These are phyloP conservation scores for Eulacestoma nigropectus DNA, from an alignment of 2,113 vertebrate species.

Conservation along the genomic window DNA sequence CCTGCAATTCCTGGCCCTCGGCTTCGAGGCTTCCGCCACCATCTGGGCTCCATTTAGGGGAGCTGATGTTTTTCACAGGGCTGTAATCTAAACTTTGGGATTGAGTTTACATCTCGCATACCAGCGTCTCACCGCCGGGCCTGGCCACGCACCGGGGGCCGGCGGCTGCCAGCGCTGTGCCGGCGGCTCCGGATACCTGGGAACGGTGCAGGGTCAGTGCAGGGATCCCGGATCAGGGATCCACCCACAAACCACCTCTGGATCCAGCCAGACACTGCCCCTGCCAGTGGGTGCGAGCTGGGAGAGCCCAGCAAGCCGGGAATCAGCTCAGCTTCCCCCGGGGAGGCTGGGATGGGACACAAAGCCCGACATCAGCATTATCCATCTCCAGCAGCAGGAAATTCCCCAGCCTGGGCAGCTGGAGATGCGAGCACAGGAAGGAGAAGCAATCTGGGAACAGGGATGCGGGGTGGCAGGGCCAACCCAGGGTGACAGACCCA, in stretches of 20 bases:
- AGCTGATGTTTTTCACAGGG: constrained; percentile 63
- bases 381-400: neutral
- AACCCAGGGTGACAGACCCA: neutral
- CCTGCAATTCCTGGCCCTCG: neutral
- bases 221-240: fast-evolving
- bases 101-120: constrained; percentile 53
- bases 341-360: neutral
- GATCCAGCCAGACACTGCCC: neutral
- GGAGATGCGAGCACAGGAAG: neutral
- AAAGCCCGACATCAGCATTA: neutral
- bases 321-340: neutral
- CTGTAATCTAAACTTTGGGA: constrained; percentile 49
- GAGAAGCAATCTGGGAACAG: neutral
- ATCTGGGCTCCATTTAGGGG: constrained; percentile 67
- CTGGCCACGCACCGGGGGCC: neutral
- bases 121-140: constrained; percentile 17
- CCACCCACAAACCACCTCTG: fast-evolving
- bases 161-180: neutral
- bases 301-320: neutral
- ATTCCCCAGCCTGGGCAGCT: neutral
- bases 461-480: neutral
- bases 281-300: fast-evolving
- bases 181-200: neutral
- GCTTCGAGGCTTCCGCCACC: constrained; percentile 23
- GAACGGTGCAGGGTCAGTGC: fast-evolving